Base-by-base conservation (phyloP, 1,140 invertebrate genomes). In the Thaumetopoea pityocampa region DNA sequence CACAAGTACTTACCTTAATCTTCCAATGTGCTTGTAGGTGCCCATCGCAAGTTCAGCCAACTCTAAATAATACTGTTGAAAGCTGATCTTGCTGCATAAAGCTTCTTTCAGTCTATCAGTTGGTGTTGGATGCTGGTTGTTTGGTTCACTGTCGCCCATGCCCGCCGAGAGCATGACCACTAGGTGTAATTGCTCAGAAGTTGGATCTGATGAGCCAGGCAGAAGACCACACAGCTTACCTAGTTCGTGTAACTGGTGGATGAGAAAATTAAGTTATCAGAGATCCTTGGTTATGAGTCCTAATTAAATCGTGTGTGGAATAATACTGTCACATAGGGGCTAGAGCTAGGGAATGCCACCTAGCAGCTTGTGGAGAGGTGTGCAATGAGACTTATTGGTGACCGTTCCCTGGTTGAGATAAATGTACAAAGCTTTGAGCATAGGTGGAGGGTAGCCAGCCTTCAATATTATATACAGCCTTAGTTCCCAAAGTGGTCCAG, bases 31-130 rank as follows among this genome's bases (percentile, higher is more conserved):
- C 74, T 99, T 99, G 65, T 95, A 98, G 0, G 96, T 98, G 24
- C 96, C 95, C 90, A 98, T 97, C 0, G 96, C 96, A 42, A 98
- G 84, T 82, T 99, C 97, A 4, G 96, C 94, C 24, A 98, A 85
- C 77, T 98, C 96, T 41, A 98, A 81, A 70, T 98, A 98, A 53
- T 96, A 92, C 68, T 94, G 94, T 55, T 93, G 91, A 73, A 98
- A 99, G 10, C 92, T 90, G 45, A 94, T 91, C 70, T 95, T 95
- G 0, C 95, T 96, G 24, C 95, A 95, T 0, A 99, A 76, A 0
- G 96, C 94, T 71, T 96, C 93, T 79, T 97, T 96, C 0, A 98
- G 84, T 69, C 94, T 92, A 45, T 96, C 93, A 1, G 93, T 92
- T 0, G 94, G 92, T 6, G 92, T 90, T n/a, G 86, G 85, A 22